These are phyloP conservation scores for Artemia franciscana DNA, from an alignment of 1,140 invertebrate genomes.

Conservation along the genomic window DNA sequence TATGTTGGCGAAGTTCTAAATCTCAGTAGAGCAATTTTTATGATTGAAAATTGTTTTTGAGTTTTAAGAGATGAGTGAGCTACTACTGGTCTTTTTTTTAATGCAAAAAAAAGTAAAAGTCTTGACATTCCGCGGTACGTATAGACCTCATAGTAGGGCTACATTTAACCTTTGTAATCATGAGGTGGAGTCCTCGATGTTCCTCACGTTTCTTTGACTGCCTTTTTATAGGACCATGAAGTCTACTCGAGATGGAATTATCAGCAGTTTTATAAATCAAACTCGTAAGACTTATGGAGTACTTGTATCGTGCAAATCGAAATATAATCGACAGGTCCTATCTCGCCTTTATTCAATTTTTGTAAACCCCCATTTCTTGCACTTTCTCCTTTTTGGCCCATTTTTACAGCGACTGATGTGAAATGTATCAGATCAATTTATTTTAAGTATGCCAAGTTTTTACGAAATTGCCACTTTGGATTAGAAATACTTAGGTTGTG, in stretches of 20 bases:
- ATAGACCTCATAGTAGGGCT: neutral
- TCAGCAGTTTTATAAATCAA: neutral
- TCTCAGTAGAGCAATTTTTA: neutral
- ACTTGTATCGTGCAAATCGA: neutral
- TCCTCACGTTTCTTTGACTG: neutral
- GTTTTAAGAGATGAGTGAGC: neutral
- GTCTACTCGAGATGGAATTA: neutral
- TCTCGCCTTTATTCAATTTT: neutral
- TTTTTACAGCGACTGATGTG: neutral
- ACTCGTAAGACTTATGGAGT: neutral
- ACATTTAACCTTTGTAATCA: neutral
- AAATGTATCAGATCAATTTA: neutral
- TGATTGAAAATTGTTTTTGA: neutral
- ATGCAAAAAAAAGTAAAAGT: neutral
- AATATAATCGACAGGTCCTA: neutral
- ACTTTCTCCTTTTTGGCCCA: neutral
- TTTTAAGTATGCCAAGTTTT: too few species aligned
- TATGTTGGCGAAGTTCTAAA: neutral
- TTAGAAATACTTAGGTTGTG: too few species aligned
- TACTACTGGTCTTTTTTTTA: neutral
- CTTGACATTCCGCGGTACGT: neutral
- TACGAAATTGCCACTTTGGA: neutral
- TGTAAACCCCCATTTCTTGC: neutral
- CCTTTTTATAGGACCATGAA: neutral
- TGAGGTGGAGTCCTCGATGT: neutral